Evolutionary conservation across 2,113 vertebrate species (phyloP).

Genomic region (Chaenogobius annularis): DNA sequence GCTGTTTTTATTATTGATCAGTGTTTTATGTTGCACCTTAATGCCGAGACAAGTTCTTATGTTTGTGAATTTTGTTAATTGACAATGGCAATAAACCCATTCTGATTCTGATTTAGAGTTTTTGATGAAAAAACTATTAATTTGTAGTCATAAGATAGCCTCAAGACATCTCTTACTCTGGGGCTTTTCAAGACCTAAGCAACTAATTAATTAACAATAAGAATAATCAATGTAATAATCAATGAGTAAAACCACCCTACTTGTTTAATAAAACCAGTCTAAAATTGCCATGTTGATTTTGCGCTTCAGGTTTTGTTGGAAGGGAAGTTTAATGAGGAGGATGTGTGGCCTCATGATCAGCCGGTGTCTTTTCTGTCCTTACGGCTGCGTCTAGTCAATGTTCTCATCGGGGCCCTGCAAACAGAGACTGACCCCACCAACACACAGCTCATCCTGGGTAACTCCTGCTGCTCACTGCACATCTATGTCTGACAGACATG

Average conservation of each 20-base stretch:
- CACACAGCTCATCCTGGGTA: conserved; percentile 96
- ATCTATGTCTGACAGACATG: background rate
- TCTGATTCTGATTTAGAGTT: too few relatives aligned
- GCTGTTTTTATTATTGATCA: too few relatives aligned
- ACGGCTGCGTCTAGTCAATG: conserved; percentile 92
- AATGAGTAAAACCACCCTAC: background rate
- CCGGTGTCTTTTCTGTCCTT: conserved; percentile 92
- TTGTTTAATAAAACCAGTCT: background rate
- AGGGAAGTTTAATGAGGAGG: conserved; percentile 94
- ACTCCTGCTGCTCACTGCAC: conserved; percentile 12
- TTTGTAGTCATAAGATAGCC: too few relatives aligned
- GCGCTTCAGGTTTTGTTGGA: conserved; percentile 87
- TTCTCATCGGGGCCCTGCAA: conserved; percentile 94
- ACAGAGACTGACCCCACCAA: conserved; percentile 95
- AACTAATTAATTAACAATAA: too few relatives aligned
- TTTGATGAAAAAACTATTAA: too few relatives aligned
- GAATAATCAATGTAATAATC: too few relatives aligned
- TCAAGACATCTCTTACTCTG: too few relatives aligned
- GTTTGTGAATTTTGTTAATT: too few relatives aligned
- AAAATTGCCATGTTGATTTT: background rate
- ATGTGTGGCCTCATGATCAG: conserved; percentile 86
- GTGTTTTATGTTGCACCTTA: too few relatives aligned
- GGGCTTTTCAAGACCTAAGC: too few relatives aligned
- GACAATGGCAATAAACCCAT: too few relatives aligned
- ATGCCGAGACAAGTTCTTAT: too few relatives aligned